Evolutionary conservation across 2,797 vertebrate species (phyloP).

Genomic region (Neopelma chrysocephalum): DNA sequence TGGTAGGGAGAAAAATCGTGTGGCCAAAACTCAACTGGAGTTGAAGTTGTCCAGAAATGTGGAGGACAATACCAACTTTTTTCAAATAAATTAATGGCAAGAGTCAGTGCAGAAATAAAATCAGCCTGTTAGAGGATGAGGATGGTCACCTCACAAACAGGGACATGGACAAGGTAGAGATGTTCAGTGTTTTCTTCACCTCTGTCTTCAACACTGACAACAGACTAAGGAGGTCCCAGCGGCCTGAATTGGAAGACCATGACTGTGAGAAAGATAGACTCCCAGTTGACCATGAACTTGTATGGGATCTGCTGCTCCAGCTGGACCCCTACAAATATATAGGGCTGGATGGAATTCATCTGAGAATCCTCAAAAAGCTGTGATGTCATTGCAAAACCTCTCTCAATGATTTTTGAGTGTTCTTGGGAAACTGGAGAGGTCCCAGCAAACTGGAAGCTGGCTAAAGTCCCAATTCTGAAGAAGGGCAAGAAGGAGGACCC

Average conservation of each 20-base stretch:
- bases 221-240: background rate
- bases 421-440: no score
- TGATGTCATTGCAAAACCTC: background rate
- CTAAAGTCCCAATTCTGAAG: background rate
- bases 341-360: background rate
- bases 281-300: no score
- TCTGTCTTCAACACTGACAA: background rate
- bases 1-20: background rate
- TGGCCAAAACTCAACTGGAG: background rate
- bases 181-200: background rate
- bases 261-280: background rate
- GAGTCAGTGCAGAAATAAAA: background rate
- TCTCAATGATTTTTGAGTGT: background rate
- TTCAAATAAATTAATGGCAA: background rate
- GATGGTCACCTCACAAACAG: background rate
- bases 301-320: background rate
- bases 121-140: background rate
- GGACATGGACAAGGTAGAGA: background rate
- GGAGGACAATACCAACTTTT: background rate
- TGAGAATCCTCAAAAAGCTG: background rate
- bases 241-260: background rate
- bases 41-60: background rate
- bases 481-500: background rate
- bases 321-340: background rate
- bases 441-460: background rate